These are phyloP conservation scores for Drosophila greeni DNA, from an alignment of 2,888 invertebrate species.

Conservation along the genomic window DNA sequence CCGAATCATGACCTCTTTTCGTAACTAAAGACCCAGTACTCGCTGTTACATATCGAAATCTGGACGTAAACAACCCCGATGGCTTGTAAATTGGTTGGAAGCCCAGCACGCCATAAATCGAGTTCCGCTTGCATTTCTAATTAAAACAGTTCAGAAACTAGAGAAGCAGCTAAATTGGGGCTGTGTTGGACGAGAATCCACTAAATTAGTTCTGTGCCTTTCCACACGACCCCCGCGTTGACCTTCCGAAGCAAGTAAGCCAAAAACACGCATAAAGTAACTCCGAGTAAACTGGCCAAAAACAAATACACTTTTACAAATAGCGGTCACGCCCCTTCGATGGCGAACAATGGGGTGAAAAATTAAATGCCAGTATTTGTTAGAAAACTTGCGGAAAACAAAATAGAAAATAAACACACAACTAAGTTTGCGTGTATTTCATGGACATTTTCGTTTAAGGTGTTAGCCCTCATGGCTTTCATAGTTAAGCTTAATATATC, in stretches of 20 bases:
- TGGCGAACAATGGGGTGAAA: slow-evolving; percentile 3
- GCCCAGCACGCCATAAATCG: slow-evolving; percentile 52
- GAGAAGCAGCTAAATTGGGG: slow-evolving; percentile 28
- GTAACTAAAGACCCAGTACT: slow-evolving; percentile 3
- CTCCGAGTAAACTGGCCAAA: slow-evolving; percentile 25
- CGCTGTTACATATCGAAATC: slow-evolving; percentile 9
- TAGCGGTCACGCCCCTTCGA: slow-evolving; percentile 7
- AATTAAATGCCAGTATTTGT: slow-evolving; percentile 2
- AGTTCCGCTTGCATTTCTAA: slow-evolving; percentile 60
- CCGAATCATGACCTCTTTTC: slow-evolving; percentile 8
- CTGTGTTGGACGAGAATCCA: slow-evolving; percentile 12
- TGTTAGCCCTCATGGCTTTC: neutral
- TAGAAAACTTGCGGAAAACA: neutral
- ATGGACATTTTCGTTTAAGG: neutral
- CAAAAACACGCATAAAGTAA: slow-evolving; percentile 45
- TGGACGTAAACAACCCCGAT: slow-evolving; percentile 3
- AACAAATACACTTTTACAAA: slow-evolving; percentile 12
- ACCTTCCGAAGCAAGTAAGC: slow-evolving; percentile 30
- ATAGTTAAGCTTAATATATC: neutral
- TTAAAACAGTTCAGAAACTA: slow-evolving; percentile 40
- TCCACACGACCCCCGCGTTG: slow-evolving; percentile 15
- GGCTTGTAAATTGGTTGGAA: slow-evolving; percentile 21
- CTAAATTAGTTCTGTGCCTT: slow-evolving; percentile 5
- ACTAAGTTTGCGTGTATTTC: neutral
- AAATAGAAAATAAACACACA: neutral